Evolutionary conservation across 2,113 vertebrate species (phyloP).

Genomic region (Catharus bicknelli): DNA sequence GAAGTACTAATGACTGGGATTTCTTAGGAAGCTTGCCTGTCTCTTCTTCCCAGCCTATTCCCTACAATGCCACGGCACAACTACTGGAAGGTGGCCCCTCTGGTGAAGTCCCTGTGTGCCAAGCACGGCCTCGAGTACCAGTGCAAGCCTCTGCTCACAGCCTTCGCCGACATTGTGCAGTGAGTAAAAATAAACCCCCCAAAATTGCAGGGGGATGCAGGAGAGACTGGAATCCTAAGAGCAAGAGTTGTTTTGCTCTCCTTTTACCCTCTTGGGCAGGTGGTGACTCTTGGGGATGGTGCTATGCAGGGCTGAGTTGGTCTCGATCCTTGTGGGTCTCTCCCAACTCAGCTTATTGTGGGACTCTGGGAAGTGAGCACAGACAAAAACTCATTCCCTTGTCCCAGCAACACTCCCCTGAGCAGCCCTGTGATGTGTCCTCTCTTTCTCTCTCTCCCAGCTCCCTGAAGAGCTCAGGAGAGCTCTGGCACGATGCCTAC

Average conservation of each 20-base stretch:
- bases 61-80: slow-evolving; percentile 78
- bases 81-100: slow-evolving; percentile 79
- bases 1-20: background rate
- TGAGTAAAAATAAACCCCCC: slow-evolving; percentile 44
- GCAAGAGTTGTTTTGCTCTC: background rate
- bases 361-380: background rate
- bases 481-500: slow-evolving; percentile 82
- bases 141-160: slow-evolving; percentile 70
- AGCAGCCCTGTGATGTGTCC: background rate
- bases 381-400: background rate
- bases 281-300: background rate
- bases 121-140: slow-evolving; percentile 73
- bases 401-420: background rate
- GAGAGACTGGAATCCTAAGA: background rate
- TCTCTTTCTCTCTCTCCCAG: slow-evolving; percentile 35
- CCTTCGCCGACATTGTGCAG: slow-evolving; percentile 77
- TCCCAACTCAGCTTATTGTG: background rate
- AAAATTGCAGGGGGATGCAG: background rate
- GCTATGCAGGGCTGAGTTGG: background rate
- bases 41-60: slow-evolving; percentile 70
- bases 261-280: background rate
- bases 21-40: background rate
- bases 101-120: slow-evolving; percentile 79
- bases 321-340: background rate
- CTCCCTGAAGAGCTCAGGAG: slow-evolving; percentile 77